Evolutionary conservation across 2,113 vertebrate species (phyloP).

Genomic region (Hyla sarda): DNA sequence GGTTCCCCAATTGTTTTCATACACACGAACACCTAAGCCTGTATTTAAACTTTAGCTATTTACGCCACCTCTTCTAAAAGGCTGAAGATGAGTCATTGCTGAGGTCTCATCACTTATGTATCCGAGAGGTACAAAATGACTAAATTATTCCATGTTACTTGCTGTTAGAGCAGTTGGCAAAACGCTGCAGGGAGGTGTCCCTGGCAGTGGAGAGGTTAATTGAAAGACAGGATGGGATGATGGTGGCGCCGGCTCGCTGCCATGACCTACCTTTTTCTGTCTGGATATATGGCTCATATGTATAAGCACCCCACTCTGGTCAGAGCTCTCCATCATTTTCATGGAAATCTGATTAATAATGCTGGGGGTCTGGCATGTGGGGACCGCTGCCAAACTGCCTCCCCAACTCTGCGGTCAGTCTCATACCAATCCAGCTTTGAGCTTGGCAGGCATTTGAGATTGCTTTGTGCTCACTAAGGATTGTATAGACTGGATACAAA

Average conservation of each 20-base stretch:
- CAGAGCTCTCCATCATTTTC: not conserved
- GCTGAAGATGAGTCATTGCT: not conserved
- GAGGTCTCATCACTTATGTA: not conserved
- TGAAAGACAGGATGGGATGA: not conserved
- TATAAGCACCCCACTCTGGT: not conserved
- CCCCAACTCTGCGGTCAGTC: not conserved
- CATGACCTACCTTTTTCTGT: not conserved
- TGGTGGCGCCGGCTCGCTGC: not conserved
- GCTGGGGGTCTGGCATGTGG: not conserved
- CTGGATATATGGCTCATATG: not conserved
- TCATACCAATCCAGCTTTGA: not conserved
- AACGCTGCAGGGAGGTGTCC: not conserved
- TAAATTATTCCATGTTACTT: constrained; percentile 7
- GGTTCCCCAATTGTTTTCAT: too few relatives aligned
- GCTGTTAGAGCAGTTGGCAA: not conserved
- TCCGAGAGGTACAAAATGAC: not conserved
- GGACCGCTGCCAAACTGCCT: not conserved
- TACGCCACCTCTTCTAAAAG: not conserved
- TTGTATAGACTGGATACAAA: too few relatives aligned
- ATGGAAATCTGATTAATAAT: not conserved
- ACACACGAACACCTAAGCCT: not conserved
- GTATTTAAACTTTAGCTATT: not conserved
- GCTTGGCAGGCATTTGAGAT: too few relatives aligned
- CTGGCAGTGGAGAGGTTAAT: constrained; percentile 13
- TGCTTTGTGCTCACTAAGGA: too few relatives aligned